These are phyloP conservation scores for Oryzias celebensis DNA, from an alignment of 2,113 vertebrate species.

Conservation along the genomic window DNA sequence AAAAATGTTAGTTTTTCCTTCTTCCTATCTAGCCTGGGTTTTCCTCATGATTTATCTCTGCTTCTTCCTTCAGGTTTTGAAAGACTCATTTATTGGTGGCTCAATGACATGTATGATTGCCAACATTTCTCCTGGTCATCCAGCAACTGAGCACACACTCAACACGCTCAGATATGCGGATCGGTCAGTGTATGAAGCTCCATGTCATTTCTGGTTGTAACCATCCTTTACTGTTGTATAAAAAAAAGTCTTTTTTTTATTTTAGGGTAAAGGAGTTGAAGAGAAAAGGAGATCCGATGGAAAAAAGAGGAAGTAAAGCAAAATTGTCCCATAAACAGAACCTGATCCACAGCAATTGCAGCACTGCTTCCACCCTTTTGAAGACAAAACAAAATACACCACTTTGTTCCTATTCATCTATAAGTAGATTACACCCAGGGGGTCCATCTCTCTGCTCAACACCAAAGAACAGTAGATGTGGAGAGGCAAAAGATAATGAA, in stretches of 20 bases:
- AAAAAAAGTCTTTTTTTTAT: constrained; percentile 26
- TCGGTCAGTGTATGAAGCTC: constrained; percentile 73
- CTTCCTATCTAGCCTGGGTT: background rate
- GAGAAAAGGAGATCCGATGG: constrained; percentile 69
- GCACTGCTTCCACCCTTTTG: constrained; percentile 61
- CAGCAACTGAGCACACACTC: constrained; percentile 88
- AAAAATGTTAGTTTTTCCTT: constrained; percentile 2
- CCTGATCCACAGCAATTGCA: constrained; percentile 58
- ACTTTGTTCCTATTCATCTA: constrained; percentile 36
- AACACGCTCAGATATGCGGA: constrained; percentile 93
- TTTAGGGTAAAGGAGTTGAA: constrained; percentile 90
- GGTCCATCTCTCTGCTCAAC: constrained; percentile 72
- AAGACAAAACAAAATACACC: constrained; percentile 63
- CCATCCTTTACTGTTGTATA: background rate
- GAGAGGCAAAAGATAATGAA: constrained; percentile 1
- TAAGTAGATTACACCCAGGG: constrained; percentile 30
- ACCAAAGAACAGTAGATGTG: constrained; percentile 55
- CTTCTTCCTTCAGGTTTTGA: constrained; percentile 81
- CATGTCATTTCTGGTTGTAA: background rate
- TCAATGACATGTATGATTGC: constrained; percentile 95
- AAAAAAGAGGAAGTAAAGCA: constrained; percentile 51
- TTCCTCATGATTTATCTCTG: background rate
- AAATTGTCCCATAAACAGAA: constrained; percentile 73
- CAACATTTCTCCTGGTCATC: constrained; percentile 86
- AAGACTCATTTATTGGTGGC: constrained; percentile 91